Evolutionary conservation across 2,113 vertebrate genomes (phyloP), one percentile per base, ranked within the genome.

Genomic region (Daboia siamensis): DNA sequence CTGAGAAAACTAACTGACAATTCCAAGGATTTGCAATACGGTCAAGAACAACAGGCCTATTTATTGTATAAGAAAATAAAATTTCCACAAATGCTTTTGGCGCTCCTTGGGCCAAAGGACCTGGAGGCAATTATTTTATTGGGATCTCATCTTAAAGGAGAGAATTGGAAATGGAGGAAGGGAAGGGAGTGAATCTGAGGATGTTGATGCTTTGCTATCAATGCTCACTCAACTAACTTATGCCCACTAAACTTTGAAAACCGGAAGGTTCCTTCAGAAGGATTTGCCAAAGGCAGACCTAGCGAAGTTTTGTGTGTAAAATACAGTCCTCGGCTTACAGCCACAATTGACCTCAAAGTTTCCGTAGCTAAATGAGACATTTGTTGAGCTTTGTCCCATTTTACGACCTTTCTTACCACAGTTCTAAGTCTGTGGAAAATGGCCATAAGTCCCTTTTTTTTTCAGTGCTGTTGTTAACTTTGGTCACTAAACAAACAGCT

Each of bases 131-230:
- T 52, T 5, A 55, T 54, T 80, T 89, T 90, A 86, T 8, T 51
- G 48, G 7, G 33, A 92, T 93, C 93, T 93, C 39, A 13, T 91
- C 84, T 46, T 64, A 84, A 95, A 90, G 15, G 51, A 88, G 61
- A n/a, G 64, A 57, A 20, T 15, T 9, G 10, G 23, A 92, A 87
- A 69, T 24, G 21, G 87, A 88, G 1, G 8, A 59, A 74, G 5
- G 12, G 7, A 24, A 1, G 90, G 13, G 29, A 84, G 80, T 57
- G 84, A 90, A 89, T 57, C 59, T 85, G 61, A 80, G 69, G 4
- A 0, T 9, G 46, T 39, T 8, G 90, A 54, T 11, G 20, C 64
- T 48, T 24, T 59, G 51, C 46, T 89, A 4, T 29, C 33, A 87
- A 46, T 91, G 46, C 8, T 10, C 90, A 91, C 59, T 39, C n/a